phyloP scores from a whole-genome alignment of 2,888 invertebrate species.

The Augiades crinisus region DNA sequence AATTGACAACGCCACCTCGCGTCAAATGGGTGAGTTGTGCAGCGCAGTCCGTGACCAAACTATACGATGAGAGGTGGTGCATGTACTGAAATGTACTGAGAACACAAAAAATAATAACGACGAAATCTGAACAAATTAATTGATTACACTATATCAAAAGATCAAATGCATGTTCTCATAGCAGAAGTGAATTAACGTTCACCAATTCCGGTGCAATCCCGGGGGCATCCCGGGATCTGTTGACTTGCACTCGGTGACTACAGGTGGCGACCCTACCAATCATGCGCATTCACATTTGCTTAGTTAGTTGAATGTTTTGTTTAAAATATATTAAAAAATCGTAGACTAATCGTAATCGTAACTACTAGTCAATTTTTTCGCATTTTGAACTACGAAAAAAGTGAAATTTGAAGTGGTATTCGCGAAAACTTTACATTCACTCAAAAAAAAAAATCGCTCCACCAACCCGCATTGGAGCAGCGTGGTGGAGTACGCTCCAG shows the following conservation, averaged over 20 bases:
- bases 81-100: conserved; percentile 2
- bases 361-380: too few species aligned
- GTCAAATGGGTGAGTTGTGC: conserved; percentile 48
- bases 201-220: conserved; percentile 13
- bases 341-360: too few species aligned
- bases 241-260: conserved; percentile 15
- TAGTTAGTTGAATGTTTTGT: not conserved
- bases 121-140: too few species aligned
- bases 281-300: not conserved
- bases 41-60: conserved; percentile 63
- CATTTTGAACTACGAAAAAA: too few species aligned
- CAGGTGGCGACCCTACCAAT: conserved; percentile 20
- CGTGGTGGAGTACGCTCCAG: too few species aligned
- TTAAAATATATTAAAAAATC: too few species aligned
- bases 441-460: too few species aligned
- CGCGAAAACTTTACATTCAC: too few species aligned
- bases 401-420: too few species aligned
- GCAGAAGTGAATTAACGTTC: conserved; percentile 7
- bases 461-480: too few species aligned
- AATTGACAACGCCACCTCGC: conserved; percentile 71
- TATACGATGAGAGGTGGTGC: conserved; percentile 54
- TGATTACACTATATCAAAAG: not conserved
- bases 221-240: conserved; percentile 13
- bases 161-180: conserved; percentile 5
- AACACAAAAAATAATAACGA: too few species aligned